phyloP scores from a whole-genome alignment of 2,113 vertebrate genomes.

The Hemicordylus capensis region DNA sequence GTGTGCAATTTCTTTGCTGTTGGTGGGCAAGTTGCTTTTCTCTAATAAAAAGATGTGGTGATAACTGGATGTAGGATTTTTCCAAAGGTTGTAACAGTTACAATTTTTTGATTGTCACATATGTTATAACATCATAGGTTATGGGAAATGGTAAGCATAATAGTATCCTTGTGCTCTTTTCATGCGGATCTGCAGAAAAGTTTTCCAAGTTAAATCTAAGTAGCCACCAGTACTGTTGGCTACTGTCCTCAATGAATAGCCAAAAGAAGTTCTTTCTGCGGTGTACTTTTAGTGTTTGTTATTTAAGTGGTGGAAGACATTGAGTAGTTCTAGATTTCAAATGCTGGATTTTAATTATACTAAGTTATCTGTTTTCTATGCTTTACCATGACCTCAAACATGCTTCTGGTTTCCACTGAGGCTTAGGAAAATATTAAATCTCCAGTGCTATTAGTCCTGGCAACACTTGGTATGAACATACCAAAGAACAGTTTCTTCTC shows the following conservation, averaged over 20 bases:
- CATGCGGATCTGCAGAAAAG: accelerated
- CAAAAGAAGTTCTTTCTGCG: neutral
- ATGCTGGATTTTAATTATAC: neutral
- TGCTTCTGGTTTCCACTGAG: neutral
- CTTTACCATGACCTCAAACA: neutral
- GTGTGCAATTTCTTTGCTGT: neutral
- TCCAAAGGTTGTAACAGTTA: accelerated
- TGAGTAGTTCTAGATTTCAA: neutral
- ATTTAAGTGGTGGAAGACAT: neutral
- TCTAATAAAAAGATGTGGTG: neutral
- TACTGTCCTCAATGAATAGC: neutral
- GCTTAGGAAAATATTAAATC: neutral
- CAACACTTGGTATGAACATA: neutral
- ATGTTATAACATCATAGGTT: neutral
- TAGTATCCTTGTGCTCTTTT: neutral
- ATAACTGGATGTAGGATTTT: neutral
- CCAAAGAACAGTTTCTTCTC: neutral
- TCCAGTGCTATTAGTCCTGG: neutral
- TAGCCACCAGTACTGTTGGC: neutral
- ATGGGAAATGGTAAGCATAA: neutral
- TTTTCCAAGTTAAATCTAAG: neutral
- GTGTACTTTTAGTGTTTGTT: neutral
- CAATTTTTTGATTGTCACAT: neutral
- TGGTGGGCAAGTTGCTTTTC: neutral
- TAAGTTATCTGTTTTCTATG: constrained; percentile 7